Percentiles rank a stretch among this genome's conserved stretches.
These are phyloP conservation scores for Sebastiscus tertius DNA, from an alignment of 2,797 vertebrate species.

Conservation along the genomic window DNA sequence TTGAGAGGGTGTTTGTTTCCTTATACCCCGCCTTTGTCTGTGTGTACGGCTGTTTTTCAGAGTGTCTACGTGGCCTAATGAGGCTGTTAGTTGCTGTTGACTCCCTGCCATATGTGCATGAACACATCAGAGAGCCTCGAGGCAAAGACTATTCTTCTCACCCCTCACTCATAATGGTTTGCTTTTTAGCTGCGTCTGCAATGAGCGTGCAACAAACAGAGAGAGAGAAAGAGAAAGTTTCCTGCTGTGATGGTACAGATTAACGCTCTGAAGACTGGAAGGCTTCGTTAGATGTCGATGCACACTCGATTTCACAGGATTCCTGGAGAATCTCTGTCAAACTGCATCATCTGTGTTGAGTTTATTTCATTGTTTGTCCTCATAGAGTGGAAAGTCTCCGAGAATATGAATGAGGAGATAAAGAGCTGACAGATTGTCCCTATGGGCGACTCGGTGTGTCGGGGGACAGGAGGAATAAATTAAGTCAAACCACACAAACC, in stretches of 20 bases:
- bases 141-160: slow-evolving; percentile 24
- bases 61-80: slow-evolving; percentile 61
- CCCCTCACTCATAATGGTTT: slow-evolving; percentile 40
- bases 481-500: slow-evolving; percentile 49
- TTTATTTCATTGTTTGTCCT: slow-evolving; percentile 8
- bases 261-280: slow-evolving; percentile 1
- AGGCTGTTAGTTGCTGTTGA: slow-evolving; percentile 63
- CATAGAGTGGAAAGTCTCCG: slow-evolving; percentile 3
- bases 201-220: slow-evolving; percentile 16
- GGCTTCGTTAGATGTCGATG: slow-evolving; percentile 15
- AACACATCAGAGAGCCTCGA: slow-evolving; percentile 55
- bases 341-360: not conserved
- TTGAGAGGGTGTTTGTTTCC: slow-evolving; percentile 21
- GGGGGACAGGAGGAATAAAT: slow-evolving; percentile 41
- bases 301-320: slow-evolving; percentile 6
- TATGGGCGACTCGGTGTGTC: not conserved
- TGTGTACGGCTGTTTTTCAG: slow-evolving; percentile 34
- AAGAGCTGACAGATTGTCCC: slow-evolving; percentile 38
- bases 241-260: slow-evolving; percentile 38
- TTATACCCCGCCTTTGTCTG: slow-evolving; percentile 30
- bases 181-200: slow-evolving; percentile 38
- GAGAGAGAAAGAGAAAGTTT: not conserved
- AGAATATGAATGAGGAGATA: slow-evolving; percentile 35
- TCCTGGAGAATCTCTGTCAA: slow-evolving; percentile 10
- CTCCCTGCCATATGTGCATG: slow-evolving; percentile 60